Conservation (phyloP, 2,113 vertebrate species). For the Limanda limanda region DNA sequence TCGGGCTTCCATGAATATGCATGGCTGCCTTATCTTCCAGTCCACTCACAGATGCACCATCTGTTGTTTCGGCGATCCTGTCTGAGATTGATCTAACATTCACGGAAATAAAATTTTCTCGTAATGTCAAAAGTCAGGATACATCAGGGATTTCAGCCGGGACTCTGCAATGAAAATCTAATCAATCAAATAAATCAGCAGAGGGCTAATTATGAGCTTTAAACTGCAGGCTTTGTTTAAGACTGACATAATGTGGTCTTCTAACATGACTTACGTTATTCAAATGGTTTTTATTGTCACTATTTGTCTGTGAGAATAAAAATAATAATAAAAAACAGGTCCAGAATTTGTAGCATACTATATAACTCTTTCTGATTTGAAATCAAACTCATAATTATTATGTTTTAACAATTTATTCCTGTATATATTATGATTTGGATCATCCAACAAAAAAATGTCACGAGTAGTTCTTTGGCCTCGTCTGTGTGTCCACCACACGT, state of each 20-base stretch:
- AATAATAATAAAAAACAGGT: no score
- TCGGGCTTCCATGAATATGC: constrained; percentile 44
- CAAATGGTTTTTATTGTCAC: background rate
- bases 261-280: background rate
- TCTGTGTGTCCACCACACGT: no score
- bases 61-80: constrained; percentile 29
- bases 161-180: background rate
- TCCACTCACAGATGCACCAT: constrained; percentile 46
- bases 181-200: constrained; percentile 24
- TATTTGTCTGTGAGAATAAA: no score
- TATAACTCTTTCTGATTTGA: no score
- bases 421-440: no score
- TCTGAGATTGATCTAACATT: constrained; percentile 19
- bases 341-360: no score
- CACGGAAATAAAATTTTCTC: background rate
- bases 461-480: no score
- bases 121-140: constrained; percentile 2
- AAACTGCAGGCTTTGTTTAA: background rate
- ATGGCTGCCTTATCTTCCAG: constrained; percentile 49
- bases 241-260: background rate
- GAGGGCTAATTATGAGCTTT: constrained; percentile 1
- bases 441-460: no score
- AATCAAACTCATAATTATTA: no score
- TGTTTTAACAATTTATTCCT: no score
- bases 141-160: background rate